These are phyloP conservation scores for Apis dorsata DNA, from an alignment of 1,140 invertebrate species.

Conservation along the genomic window DNA sequence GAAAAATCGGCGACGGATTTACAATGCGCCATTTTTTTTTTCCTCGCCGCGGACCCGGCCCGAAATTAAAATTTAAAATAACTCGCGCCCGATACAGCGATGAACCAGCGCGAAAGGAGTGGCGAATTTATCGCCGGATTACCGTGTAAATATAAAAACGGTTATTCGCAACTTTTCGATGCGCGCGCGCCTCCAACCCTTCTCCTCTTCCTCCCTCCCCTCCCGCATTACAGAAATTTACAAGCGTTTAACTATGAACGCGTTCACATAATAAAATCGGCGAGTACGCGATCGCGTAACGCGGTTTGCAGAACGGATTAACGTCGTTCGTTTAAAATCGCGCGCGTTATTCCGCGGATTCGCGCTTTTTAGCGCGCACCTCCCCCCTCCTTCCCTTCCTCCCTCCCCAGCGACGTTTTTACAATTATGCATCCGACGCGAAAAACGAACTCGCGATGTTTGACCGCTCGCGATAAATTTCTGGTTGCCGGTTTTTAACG, in stretches of 20 bases:
- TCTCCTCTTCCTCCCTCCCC: neutral
- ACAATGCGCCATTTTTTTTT: constrained; percentile 1
- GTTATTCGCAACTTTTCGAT: constrained; percentile 49
- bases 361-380: neutral
- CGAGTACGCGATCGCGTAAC: neutral
- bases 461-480: neutral
- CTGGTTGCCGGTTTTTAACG: neutral
- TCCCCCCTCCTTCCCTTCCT: rapidly evolving
- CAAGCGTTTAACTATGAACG: constrained; percentile 39
- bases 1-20: constrained; percentile 36
- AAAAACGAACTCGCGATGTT: neutral
- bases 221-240: constrained; percentile 40
- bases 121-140: constrained; percentile 43
- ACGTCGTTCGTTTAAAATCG: constrained; percentile 29
- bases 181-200: neutral
- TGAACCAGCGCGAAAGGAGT: constrained; percentile 26
- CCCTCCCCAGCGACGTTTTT: neutral
- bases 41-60: neutral
- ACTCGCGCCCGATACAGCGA: constrained; percentile 13
- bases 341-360: neutral
- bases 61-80: constrained; percentile 52
- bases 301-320: constrained; percentile 34
- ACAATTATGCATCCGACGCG: constrained; percentile 7
- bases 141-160: constrained; percentile 49
- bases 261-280: constrained; percentile 46